These are phyloP conservation scores for Ochotona princeps DNA, from an alignment of 2,113 vertebrate genomes.

Conservation along the genomic window DNA sequence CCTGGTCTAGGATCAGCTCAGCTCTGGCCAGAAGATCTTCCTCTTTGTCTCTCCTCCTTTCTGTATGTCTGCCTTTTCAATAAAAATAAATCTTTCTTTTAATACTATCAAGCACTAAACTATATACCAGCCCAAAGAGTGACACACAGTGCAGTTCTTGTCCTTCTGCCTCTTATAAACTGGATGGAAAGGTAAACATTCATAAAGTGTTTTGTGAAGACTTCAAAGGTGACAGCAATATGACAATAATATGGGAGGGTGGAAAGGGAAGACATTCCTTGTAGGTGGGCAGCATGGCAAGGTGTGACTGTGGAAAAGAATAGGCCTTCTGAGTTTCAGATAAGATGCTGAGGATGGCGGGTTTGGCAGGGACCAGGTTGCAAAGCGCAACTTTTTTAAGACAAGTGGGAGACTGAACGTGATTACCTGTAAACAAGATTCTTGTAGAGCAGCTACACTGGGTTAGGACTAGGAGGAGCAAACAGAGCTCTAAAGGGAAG, in stretches of 20 bases:
- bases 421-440: not conserved
- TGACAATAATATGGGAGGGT: not conserved
- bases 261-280: not conserved
- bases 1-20: too few relatives aligned
- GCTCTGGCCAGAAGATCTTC: too few relatives aligned
- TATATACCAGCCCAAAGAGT: not conserved
- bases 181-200: not conserved
- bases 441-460: not conserved
- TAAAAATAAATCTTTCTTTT: too few relatives aligned
- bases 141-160: not conserved
- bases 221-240: too few relatives aligned
- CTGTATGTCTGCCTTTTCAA: too few relatives aligned
- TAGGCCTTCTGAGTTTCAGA: not conserved
- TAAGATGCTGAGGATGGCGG: not conserved
- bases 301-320: fast-evolving
- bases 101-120: not conserved
- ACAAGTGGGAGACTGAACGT: not conserved
- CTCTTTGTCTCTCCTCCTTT: too few relatives aligned
- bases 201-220: not conserved
- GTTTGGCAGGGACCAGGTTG: not conserved
- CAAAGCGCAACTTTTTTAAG: not conserved
- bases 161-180: not conserved
- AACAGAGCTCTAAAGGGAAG: not conserved
- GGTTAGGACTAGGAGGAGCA: not conserved
- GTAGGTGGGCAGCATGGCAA: fast-evolving